Base-by-base conservation (phyloP, 2,113 vertebrate genomes). In the Dascyllus trimaculatus region DNA sequence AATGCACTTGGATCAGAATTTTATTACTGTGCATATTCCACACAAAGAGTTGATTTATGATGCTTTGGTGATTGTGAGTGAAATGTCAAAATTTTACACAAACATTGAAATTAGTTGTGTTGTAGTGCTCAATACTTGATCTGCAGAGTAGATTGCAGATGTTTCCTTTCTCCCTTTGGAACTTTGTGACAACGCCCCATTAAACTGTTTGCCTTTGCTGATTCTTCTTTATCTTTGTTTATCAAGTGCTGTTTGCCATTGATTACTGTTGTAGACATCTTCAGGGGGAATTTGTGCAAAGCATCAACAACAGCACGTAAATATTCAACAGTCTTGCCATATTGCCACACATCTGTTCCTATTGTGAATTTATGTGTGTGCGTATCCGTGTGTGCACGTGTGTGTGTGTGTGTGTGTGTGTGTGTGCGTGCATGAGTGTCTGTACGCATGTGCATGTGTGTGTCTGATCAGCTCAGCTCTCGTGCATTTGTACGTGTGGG, bases 341-440 rank as follows among this genome's bases (percentile, higher is more conserved):
- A 85, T 87, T 87, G 88, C 57, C 11, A 65, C 17, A 6, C 87
- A 89, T 92, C 85, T 92, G 90, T 81, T 85, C 61, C 54, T 45
- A 24, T 66, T 76, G 58, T 70, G 25, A 18, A 35, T 74, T 15
- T 67, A 5, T 25, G 61, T 64, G 32, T 58, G 24, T 58, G 57
- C 65, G 22, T 72, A 59, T 61, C 56, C 45, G 45, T 68, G 7
- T 71, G 62, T 57, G 35, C 21, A 10, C 49, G 26, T 29, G 19
- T 49, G 22, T 35, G 57, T 40, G 32, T 46, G 24, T 40, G 74
- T 58, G 40, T 62, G 26, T 32, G 29, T 18, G 54, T 66, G 48
- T n/a, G 38, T 77, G 22, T 35, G 57, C 26, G 32, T 46, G 24
- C 26, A 25, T 78, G 32, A 48, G 73, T 72, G 40, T 54, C 54